Conservation (phyloP, 1,140 invertebrate species). For the Polypedilum vanderplanki region DNA sequence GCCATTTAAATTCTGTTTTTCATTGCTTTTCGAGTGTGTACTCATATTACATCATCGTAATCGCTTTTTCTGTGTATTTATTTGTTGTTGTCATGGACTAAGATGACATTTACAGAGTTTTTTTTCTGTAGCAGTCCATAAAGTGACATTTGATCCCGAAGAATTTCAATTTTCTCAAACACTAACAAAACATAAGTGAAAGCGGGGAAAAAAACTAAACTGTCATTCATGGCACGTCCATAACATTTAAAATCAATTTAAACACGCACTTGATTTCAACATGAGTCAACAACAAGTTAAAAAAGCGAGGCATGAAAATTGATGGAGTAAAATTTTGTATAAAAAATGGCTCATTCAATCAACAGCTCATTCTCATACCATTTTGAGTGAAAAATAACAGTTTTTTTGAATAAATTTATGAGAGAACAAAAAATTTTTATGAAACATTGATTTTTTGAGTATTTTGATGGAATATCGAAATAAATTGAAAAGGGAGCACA, state of each 20-base stretch:
- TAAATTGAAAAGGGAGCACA: neutral
- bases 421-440: neutral
- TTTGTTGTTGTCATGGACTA: neutral
- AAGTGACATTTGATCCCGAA: slow-evolving; percentile 6
- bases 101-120: neutral
- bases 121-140: neutral
- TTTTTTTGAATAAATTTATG: slow-evolving; percentile 6
- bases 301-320: neutral
- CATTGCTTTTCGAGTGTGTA: slow-evolving; percentile 27
- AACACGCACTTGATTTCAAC: slow-evolving; percentile 11
- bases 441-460: too few species aligned
- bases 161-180: too few species aligned
- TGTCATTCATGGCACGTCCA: slow-evolving; percentile 6
- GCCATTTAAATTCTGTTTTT: slow-evolving; percentile 9
- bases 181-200: too few species aligned
- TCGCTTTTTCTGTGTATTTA: neutral
- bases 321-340: too few species aligned
- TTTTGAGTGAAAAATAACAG: neutral
- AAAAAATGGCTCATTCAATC: neutral
- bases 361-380: neutral
- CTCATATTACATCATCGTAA: neutral
- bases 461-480: neutral
- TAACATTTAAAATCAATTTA: slow-evolving; percentile 29
- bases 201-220: neutral
- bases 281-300: slow-evolving; percentile 2